These are phyloP conservation scores for Cerceris rybyensis DNA, from an alignment of 2,888 invertebrate genomes.

Conservation along the genomic window DNA sequence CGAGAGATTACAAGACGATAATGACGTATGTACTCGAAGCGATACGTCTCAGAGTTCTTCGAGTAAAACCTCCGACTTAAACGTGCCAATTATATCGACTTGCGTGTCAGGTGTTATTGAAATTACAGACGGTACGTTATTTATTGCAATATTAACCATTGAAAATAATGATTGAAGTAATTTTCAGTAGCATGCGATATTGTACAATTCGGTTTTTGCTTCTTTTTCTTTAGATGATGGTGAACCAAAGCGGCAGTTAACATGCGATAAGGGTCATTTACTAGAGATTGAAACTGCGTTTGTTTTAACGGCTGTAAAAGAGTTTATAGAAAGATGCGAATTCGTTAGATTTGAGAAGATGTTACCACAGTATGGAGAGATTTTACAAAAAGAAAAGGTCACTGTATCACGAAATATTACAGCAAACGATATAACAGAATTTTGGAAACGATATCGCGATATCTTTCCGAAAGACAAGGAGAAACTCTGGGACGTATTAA, in stretches of 20 bases:
- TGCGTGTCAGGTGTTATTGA: slow-evolving; percentile 46
- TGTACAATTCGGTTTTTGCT: neutral
- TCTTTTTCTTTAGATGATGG: slow-evolving; percentile 23
- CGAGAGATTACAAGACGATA: slow-evolving; percentile 6
- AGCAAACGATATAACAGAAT: slow-evolving; percentile 84
- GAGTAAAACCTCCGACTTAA: slow-evolving; percentile 6
- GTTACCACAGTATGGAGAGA: slow-evolving; percentile 76
- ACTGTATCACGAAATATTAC: slow-evolving; percentile 84
- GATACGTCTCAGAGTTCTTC: neutral
- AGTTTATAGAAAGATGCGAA: slow-evolving; percentile 84
- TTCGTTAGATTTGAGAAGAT: slow-evolving; percentile 66
- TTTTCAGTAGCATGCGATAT: neutral
- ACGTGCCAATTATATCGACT: slow-evolving; percentile 21
- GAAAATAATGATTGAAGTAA: slow-evolving; percentile 7
- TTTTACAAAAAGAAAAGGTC: slow-evolving; percentile 72
- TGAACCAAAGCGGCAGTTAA: slow-evolving; percentile 35
- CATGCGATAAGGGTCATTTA: slow-evolving; percentile 83
- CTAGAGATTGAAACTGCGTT: slow-evolving; percentile 87
- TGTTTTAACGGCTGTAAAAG: slow-evolving; percentile 86
- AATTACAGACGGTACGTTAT: slow-evolving; percentile 27
- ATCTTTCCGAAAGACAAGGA: slow-evolving; percentile 86
- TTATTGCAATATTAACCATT: neutral
- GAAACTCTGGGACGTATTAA: slow-evolving; percentile 88
- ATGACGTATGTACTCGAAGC: neutral
- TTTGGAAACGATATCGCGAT: slow-evolving; percentile 87